A percentile compares a stretch with the other conserved stretches of the same genome.
Conservation (phyloP, 2,888 invertebrate species). For the Stratiomys singularior region DNA sequence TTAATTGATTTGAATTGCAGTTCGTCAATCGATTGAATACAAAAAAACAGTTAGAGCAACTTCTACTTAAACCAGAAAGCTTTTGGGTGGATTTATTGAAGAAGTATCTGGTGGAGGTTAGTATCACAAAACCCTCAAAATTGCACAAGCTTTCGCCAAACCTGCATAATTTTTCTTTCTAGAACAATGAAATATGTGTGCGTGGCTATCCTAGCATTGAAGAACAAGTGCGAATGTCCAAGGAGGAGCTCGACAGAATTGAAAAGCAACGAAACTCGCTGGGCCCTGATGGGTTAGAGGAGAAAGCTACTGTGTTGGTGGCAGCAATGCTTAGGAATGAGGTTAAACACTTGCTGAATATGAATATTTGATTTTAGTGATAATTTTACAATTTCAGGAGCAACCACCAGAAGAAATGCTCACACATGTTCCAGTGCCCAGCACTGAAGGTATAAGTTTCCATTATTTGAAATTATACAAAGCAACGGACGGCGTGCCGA, state of each 20-base stretch:
- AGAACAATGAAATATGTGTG: conserved; percentile 48
- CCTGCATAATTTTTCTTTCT: neutral
- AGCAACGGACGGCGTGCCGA: conserved; percentile 61
- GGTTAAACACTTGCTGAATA: conserved; percentile 63
- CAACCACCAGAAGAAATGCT: conserved; percentile 78
- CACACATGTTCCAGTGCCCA: conserved; percentile 79
- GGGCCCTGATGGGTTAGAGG: conserved; percentile 75
- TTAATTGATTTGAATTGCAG: conserved; percentile 64
- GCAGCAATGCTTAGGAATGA: conserved; percentile 81
- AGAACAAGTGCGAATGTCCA: conserved; percentile 74
- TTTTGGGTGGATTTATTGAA: conserved; percentile 80
- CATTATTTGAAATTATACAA: conserved; percentile 68
- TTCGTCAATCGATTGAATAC: conserved; percentile 77
- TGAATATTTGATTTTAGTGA: neutral
- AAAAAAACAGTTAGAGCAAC: conserved; percentile 70
- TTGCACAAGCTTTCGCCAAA: neutral
- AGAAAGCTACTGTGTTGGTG: conserved; percentile 71
- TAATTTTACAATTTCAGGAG: conserved; percentile 65
- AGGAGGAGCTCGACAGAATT: conserved; percentile 78
- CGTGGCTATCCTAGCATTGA: conserved; percentile 72
- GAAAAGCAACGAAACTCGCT: conserved; percentile 73
- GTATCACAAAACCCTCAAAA: conserved; percentile 7
- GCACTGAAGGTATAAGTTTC: conserved; percentile 77
- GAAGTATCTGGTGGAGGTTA: conserved; percentile 66
- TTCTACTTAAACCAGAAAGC: conserved; percentile 71